Percentiles rank a stretch among this genome's conserved stretches.
Evolutionary conservation across 2,113 vertebrate species (phyloP).

Genomic region (Centropristis striata): DNA sequence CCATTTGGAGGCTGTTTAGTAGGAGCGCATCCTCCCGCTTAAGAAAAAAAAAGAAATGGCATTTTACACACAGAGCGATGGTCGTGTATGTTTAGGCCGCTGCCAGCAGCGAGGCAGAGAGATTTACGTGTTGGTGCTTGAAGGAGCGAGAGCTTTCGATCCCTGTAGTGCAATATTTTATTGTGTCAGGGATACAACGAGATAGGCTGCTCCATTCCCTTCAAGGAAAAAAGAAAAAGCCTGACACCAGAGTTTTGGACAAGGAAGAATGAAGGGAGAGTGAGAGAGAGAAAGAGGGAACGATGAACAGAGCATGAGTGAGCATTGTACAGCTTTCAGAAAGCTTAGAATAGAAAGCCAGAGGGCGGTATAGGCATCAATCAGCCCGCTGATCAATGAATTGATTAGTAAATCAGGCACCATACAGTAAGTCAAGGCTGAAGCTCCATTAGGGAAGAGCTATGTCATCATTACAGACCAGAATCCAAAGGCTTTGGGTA

Average conservation of each 20-base stretch:
- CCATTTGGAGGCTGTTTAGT: conserved; percentile 67
- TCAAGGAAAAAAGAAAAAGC: conserved; percentile 60
- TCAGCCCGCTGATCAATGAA: conserved; percentile 76
- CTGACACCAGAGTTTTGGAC: conserved; percentile 58
- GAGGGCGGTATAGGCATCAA: conserved; percentile 62
- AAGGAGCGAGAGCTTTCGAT: conserved; percentile 68
- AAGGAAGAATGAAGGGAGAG: conserved; percentile 25
- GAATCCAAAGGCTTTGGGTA: conserved; percentile 66
- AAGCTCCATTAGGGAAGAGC: conserved; percentile 82
- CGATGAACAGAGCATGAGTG: conserved; percentile 55
- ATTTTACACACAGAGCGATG: conserved; percentile 46
- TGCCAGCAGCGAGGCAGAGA: conserved; percentile 46
- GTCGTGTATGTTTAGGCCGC: conserved; percentile 59
- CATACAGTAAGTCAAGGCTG: conserved; percentile 80
- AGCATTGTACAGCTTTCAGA: conserved; percentile 50
- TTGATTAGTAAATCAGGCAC: conserved; percentile 80
- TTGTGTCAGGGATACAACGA: conserved; percentile 68
- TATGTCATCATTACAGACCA: conserved; percentile 81
- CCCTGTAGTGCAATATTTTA: conserved; percentile 65
- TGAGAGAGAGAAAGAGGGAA: neutral
- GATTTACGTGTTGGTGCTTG: conserved; percentile 71
- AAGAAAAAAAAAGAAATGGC: neutral
- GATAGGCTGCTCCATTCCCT: conserved; percentile 54
- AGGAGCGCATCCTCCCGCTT: conserved; percentile 34
- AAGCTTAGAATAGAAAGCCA: conserved; percentile 55